Conservation (phyloP, 2,113 vertebrate genomes). For the Felis chaus region DNA sequence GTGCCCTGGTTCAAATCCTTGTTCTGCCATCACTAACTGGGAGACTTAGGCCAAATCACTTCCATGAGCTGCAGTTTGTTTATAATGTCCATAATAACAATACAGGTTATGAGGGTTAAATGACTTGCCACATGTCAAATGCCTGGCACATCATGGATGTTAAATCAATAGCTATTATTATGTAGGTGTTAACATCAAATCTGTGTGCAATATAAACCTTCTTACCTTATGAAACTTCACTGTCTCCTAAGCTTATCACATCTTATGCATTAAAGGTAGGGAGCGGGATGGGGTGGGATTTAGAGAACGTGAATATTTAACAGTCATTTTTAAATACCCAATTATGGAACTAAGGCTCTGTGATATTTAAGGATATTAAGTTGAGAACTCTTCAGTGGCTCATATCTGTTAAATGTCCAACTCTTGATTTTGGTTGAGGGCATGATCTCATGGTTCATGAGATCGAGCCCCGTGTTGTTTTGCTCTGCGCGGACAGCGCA, state of each 20-base stretch:
- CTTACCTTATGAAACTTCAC: neutral
- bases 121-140: neutral
- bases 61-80: neutral
- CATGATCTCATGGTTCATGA: no score
- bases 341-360: neutral
- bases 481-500: no score
- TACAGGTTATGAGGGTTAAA: neutral
- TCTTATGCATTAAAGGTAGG: neutral
- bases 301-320: neutral
- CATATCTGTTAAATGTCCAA: no score
- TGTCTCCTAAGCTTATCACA: neutral
- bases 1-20: neutral
- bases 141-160: neutral
- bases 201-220: neutral
- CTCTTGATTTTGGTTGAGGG: no score
- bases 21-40: neutral
- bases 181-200: neutral
- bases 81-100: neutral
- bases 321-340: neutral
- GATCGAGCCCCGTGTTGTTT: no score
- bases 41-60: neutral
- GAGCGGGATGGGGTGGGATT: neutral
- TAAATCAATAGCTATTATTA: neutral
- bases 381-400: neutral
- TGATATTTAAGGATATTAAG: neutral